phyloP scores from a whole-genome alignment of 2,888 invertebrate species.

The Drosophila ezoana region DNA sequence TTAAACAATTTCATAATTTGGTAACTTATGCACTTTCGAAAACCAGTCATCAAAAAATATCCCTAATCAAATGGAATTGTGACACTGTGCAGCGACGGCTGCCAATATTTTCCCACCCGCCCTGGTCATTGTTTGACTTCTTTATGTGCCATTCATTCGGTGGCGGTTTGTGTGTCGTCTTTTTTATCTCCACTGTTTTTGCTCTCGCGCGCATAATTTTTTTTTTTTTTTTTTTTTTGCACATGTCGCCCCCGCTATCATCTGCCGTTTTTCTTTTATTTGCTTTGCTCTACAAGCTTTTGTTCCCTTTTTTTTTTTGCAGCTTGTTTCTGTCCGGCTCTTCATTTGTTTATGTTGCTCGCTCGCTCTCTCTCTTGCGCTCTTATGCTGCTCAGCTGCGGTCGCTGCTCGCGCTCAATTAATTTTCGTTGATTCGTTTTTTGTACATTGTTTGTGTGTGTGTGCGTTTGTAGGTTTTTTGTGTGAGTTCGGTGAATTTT shows the following conservation, averaged over 20 bases:
- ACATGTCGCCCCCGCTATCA: slow-evolving; percentile 50
- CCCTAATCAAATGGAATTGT: slow-evolving; percentile 7
- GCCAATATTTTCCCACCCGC: slow-evolving; percentile 53
- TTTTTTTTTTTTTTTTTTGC: slow-evolving; percentile 59
- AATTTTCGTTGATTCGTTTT: slow-evolving; percentile 79
- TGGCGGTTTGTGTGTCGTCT: slow-evolving; percentile 68
- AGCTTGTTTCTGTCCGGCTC: slow-evolving; percentile 47
- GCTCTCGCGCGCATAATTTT: slow-evolving; percentile 55
- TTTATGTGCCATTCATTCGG: slow-evolving; percentile 75
- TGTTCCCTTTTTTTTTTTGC: slow-evolving; percentile 40
- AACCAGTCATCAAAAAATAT: not conserved
- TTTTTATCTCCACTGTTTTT: slow-evolving; percentile 70
- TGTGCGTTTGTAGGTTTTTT: slow-evolving; percentile 26
- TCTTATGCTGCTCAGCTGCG: slow-evolving; percentile 54
- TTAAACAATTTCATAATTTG: too few species aligned
- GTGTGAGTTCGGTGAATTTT: slow-evolving; percentile 54
- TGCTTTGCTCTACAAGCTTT: slow-evolving; percentile 44
- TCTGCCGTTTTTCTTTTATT: slow-evolving; percentile 51
- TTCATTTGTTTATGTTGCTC: slow-evolving; percentile 78
- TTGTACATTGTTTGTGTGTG: slow-evolving; percentile 39
- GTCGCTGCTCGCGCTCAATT: slow-evolving; percentile 76
- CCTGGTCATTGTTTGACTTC: slow-evolving; percentile 54
- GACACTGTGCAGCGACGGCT: slow-evolving; percentile 44
- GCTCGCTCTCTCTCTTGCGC: slow-evolving; percentile 36
- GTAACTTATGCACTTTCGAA: not conserved